A percentile compares a stretch with the other conserved stretches of the same genome.
Conservation (phyloP, 2,888 invertebrate genomes). For the Clusia tigrina region DNA sequence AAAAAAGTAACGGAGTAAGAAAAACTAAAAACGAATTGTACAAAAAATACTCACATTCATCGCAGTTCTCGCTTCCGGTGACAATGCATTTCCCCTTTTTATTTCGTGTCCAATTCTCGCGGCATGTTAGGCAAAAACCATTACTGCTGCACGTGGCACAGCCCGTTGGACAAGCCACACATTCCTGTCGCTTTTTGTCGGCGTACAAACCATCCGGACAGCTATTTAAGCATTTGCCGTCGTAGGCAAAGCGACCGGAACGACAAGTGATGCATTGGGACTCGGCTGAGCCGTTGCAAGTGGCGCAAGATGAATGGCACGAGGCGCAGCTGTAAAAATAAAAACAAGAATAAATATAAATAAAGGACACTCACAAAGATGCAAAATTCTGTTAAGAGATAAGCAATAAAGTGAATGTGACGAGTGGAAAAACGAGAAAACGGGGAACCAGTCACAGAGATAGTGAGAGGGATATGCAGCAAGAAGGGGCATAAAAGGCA, state of each 20-base stretch:
- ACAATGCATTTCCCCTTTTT: constrained; percentile 79
- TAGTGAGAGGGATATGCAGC: too few relatives aligned
- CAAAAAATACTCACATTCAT: constrained; percentile 67
- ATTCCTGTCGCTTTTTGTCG: constrained; percentile 81
- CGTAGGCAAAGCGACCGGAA: constrained; percentile 74
- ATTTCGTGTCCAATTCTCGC: constrained; percentile 77
- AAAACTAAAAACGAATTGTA: neutral
- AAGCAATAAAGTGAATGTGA: constrained; percentile 2
- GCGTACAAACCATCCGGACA: constrained; percentile 80
- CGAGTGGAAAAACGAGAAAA: neutral
- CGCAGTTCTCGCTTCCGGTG: constrained; percentile 75
- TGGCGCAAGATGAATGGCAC: constrained; percentile 82
- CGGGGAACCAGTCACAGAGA: neutral
- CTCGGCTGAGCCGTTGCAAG: constrained; percentile 80
- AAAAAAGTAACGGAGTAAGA: neutral
- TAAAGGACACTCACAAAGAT: constrained; percentile 15
- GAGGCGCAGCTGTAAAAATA: constrained; percentile 71
- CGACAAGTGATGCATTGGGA: constrained; percentile 85
- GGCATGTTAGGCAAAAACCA: constrained; percentile 77
- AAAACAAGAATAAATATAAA: constrained; percentile 19
- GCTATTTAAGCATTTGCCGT: constrained; percentile 75
- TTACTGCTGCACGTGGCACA: constrained; percentile 78
- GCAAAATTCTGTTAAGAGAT: constrained; percentile 26
- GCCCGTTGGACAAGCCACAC: constrained; percentile 78
- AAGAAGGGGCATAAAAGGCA: too few relatives aligned